phyloP scores from a whole-genome alignment of 2,888 invertebrate species.

The Leucophenga montana region DNA sequence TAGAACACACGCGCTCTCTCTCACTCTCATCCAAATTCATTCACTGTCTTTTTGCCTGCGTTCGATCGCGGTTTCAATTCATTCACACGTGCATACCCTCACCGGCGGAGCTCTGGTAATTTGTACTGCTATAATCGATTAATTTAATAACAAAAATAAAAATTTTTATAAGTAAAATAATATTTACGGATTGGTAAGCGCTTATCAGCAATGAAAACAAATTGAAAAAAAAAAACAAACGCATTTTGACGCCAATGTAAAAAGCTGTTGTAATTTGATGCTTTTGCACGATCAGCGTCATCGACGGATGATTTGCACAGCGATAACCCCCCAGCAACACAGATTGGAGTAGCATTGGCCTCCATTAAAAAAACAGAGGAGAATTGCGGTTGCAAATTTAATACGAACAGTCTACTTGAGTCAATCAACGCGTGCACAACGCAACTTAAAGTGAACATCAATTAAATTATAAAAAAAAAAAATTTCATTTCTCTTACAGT shows the following conservation, averaged over 20 bases:
- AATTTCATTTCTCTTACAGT: neutral
- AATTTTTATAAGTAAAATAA: neutral
- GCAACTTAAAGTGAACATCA: neutral
- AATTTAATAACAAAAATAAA: constrained; percentile 38
- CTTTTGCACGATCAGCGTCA: constrained; percentile 42
- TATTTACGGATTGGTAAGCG: neutral
- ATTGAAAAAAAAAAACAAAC: constrained; percentile 38
- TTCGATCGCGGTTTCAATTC: no score
- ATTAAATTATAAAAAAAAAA: neutral
- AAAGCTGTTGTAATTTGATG: constrained; percentile 28
- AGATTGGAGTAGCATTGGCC: constrained; percentile 16
- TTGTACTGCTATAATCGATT: constrained; percentile 18
- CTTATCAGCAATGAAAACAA: neutral
- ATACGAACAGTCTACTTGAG: constrained; percentile 40
- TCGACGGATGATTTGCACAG: constrained; percentile 38
- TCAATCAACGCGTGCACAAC: constrained; percentile 22
- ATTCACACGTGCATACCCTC: no score
- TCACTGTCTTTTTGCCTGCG: neutral
- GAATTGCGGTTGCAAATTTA: constrained; percentile 26
- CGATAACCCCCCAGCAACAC: constrained; percentile 54
- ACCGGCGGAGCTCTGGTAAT: neutral
- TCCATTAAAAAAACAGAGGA: neutral
- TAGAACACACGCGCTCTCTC: neutral
- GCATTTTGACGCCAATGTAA: constrained; percentile 50
- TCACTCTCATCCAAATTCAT: neutral